Evolutionary conservation across 2,797 vertebrate genomes (phyloP).

Genomic region (Cottoperca gobio): DNA sequence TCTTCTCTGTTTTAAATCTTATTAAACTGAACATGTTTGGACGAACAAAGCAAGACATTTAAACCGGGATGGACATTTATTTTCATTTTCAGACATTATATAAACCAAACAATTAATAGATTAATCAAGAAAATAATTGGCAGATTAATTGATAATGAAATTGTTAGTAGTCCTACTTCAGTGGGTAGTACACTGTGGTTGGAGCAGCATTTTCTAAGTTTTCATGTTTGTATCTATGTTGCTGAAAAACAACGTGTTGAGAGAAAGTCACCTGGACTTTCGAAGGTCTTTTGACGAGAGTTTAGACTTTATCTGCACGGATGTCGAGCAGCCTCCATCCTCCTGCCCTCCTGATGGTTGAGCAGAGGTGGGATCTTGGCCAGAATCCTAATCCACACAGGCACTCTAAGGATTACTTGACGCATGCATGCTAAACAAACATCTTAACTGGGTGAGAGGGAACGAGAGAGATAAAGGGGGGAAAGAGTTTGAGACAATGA

Average conservation of each 20-base stretch:
- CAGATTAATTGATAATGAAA: too few relatives aligned
- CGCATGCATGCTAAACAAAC: slow-evolving; percentile 61
- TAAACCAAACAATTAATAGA: too few relatives aligned
- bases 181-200: neutral
- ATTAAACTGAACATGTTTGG: too few relatives aligned
- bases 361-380: slow-evolving; percentile 53
- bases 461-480: slow-evolving; percentile 12
- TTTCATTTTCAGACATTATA: too few relatives aligned
- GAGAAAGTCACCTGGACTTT: slow-evolving; percentile 13
- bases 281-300: neutral
- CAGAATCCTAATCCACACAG: slow-evolving; percentile 71
- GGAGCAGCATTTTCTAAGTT: neutral
- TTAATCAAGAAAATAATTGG: too few relatives aligned
- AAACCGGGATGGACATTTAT: too few relatives aligned
- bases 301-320: slow-evolving; percentile 25
- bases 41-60: too few relatives aligned
- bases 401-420: slow-evolving; percentile 70
- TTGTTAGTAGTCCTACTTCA: neutral
- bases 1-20: too few relatives aligned
- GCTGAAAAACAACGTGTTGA: neutral
- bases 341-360: slow-evolving; percentile 21
- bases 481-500: slow-evolving; percentile 12
- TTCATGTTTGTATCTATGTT: neutral
- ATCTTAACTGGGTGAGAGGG: slow-evolving; percentile 59
- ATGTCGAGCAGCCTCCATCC: slow-evolving; percentile 29